A percentile compares a stretch with the other conserved stretches of the same genome.
These are phyloP conservation scores for Idaea straminata DNA, from an alignment of 2,888 invertebrate species.

Conservation along the genomic window DNA sequence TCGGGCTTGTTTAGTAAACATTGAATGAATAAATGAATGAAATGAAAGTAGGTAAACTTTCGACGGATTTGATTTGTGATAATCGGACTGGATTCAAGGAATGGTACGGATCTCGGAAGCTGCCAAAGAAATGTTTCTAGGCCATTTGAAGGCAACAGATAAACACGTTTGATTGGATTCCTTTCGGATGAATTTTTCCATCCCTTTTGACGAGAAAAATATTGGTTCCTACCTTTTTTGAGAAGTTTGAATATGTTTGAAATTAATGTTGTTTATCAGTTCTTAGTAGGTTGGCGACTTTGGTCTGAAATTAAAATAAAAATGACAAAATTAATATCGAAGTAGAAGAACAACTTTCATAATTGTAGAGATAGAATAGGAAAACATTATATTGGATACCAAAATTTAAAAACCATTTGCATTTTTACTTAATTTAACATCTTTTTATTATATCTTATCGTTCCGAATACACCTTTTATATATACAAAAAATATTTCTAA, in stretches of 20 bases:
- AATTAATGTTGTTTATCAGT: neutral
- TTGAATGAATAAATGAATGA: conserved; percentile 60
- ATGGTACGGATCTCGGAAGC: neutral
- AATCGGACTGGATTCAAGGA: conserved; percentile 12
- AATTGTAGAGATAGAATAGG: no score
- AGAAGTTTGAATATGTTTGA: neutral
- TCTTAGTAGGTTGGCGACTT: no score
- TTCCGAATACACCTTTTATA: no score
- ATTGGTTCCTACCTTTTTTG: neutral
- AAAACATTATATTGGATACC: no score
- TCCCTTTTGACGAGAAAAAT: neutral
- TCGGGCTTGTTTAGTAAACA: conserved; percentile 53
- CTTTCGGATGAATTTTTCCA: neutral
- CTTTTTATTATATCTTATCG: no score
- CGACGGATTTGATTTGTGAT: conserved; percentile 30
- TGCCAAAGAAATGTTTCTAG: conserved; percentile 1
- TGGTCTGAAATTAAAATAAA: neutral
- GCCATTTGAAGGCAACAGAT: neutral
- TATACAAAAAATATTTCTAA: neutral
- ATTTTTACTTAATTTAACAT: no score
- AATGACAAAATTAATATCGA: neutral
- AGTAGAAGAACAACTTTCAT: no score
- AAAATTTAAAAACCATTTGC: no score
- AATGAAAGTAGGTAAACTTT: conserved; percentile 21
- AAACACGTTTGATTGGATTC: neutral